Evolutionary conservation across 2,797 vertebrate species (phyloP).

Genomic region (Sibirionetta formosa): DNA sequence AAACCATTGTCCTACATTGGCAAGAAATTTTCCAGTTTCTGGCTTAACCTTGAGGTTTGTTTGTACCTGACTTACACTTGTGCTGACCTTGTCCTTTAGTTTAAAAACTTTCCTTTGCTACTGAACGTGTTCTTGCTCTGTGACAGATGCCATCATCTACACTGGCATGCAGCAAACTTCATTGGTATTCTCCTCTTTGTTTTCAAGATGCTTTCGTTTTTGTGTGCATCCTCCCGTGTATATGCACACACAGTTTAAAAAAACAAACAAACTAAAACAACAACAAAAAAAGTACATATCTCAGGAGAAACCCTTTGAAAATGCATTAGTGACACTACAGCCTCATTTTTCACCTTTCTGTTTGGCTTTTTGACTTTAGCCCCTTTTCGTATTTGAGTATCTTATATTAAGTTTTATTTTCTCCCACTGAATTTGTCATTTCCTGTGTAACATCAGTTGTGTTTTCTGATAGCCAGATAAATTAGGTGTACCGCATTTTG

Average conservation of each 20-base stretch:
- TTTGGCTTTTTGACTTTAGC: constrained; percentile 25
- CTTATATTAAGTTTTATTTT: background rate
- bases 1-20: background rate
- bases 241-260: background rate
- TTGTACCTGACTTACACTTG: background rate
- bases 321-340: background rate
- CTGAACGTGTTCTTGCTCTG: background rate
- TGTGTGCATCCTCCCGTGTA: too few species aligned
- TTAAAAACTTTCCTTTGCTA: background rate
- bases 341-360: background rate
- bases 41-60: rapidly evolving
- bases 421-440: constrained; percentile 14
- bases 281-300: background rate
- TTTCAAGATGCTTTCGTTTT: background rate
- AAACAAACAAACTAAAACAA: too few species aligned
- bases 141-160: background rate
- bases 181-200: background rate
- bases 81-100: background rate
- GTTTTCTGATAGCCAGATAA: constrained; percentile 4
- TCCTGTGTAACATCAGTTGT: background rate
- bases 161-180: background rate
- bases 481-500: background rate
- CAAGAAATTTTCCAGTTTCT: background rate
- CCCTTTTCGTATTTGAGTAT: background rate
- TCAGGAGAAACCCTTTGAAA: background rate